Conservation (phyloP, 2,113 vertebrate genomes). For the Hylia prasina region DNA sequence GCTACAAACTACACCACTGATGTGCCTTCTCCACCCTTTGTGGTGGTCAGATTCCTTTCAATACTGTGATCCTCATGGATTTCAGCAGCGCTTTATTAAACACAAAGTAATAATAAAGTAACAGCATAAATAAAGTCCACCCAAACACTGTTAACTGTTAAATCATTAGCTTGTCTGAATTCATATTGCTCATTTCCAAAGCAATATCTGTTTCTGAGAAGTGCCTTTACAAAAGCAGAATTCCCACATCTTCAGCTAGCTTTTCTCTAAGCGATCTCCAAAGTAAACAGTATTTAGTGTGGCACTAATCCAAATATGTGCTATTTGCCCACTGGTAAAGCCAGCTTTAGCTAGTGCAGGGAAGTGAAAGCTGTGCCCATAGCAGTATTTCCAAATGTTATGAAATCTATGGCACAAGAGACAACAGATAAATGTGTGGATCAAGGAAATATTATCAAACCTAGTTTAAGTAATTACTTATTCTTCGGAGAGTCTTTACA, state of each 20-base stretch:
- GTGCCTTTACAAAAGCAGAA: constrained; percentile 60
- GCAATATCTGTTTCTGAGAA: constrained; percentile 50
- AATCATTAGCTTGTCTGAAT: constrained; percentile 53
- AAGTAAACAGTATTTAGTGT: constrained; percentile 64
- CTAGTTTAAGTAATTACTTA: not conserved
- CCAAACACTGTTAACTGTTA: constrained; percentile 35
- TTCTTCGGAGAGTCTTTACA: not conserved
- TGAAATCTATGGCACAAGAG: not conserved
- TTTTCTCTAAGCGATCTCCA: constrained; percentile 60
- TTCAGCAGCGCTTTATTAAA: constrained; percentile 68
- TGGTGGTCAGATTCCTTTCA: constrained; percentile 66
- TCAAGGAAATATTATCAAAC: not conserved
- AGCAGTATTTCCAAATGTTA: not conserved
- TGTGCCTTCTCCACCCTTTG: constrained; percentile 27
- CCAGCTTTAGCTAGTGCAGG: constrained; percentile 33
- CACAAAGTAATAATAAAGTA: constrained; percentile 66
- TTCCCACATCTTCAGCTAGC: constrained; percentile 45
- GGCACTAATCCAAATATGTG: constrained; percentile 62
- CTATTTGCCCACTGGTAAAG: constrained; percentile 59
- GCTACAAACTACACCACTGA: not conserved
- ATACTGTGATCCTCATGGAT: constrained; percentile 33
- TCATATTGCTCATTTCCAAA: constrained; percentile 24
- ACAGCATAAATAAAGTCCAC: constrained; percentile 37
- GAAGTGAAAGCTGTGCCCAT: not conserved
- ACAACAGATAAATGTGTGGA: not conserved